Percentiles rank a stretch among this genome's conserved stretches.
Conservation (phyloP, 2,888 invertebrate genomes). For the Tortrix viridana region DNA sequence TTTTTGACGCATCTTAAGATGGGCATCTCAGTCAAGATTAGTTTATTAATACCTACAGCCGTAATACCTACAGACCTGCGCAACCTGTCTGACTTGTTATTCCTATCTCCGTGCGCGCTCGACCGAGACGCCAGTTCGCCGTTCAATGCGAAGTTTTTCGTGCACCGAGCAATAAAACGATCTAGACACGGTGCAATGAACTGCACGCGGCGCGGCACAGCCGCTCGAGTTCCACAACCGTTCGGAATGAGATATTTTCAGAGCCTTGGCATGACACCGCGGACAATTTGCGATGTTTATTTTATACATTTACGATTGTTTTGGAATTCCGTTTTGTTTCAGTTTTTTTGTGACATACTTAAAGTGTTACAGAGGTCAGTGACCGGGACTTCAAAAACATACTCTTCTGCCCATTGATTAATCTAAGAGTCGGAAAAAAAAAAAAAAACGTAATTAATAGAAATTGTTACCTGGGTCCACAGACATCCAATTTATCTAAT, state of each 20-base stretch:
- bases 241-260: constrained; percentile 44
- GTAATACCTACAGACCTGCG: background rate
- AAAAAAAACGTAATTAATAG: too few relatives aligned
- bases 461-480: too few relatives aligned
- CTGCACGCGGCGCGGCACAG: constrained; percentile 13
- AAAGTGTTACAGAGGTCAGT: background rate
- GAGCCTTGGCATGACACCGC: constrained; percentile 39
- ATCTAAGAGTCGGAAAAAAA: too few relatives aligned
- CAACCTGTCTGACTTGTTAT: constrained; percentile 21
- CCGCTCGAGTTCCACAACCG: constrained; percentile 33
- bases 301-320: constrained; percentile 20
- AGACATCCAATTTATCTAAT: too few relatives aligned
- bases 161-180: constrained; percentile 28
- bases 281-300: constrained; percentile 35
- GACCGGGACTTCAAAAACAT: too few relatives aligned
- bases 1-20: too few relatives aligned
- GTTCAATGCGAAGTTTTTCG: constrained; percentile 36
- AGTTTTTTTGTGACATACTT: background rate
- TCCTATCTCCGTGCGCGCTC: constrained; percentile 6
- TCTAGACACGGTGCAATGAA: constrained; percentile 36
- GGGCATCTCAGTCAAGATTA: too few relatives aligned
- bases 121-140: constrained; percentile 19
- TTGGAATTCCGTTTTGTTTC: constrained; percentile 7
- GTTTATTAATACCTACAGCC: too few relatives aligned
- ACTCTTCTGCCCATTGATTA: too few relatives aligned